A percentile compares a stretch with the other conserved stretches of the same genome.
phyloP scores from a whole-genome alignment of 2,888 invertebrate genomes.

The Luperina testacea region DNA sequence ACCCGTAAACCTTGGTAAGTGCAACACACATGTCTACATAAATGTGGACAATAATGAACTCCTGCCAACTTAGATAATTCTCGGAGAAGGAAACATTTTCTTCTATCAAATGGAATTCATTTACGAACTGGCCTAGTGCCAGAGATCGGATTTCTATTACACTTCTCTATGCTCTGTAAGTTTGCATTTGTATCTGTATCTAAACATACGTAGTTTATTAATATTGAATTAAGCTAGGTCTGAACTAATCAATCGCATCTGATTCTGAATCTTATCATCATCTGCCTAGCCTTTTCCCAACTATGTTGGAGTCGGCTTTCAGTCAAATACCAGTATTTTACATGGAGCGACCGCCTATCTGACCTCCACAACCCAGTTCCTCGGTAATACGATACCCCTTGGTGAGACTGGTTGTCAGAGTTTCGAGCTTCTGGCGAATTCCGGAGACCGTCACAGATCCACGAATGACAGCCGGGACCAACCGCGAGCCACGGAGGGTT shows the following conservation, averaged over 20 bases:
- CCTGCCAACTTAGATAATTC: constrained; percentile 52
- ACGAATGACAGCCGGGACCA: no score
- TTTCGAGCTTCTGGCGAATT: no score
- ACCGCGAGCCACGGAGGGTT: no score
- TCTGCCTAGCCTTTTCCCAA: no score
- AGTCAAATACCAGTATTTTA: no score
- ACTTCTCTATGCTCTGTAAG: constrained; percentile 15
- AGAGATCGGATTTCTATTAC: constrained; percentile 54
- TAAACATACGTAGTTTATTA: neutral
- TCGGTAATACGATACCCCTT: no score
- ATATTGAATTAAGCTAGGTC: constrained; percentile 25
- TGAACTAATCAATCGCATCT: neutral
- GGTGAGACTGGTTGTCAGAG: no score
- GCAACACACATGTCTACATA: constrained; percentile 31
- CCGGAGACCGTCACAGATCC: no score
- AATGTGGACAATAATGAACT: constrained; percentile 44
- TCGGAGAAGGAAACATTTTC: constrained; percentile 38
- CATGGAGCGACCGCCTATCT: no score
- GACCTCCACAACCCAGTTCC: no score
- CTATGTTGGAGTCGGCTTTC: no score
- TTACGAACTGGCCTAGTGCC: constrained; percentile 55
- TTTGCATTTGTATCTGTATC: constrained; percentile 10
- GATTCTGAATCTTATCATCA: neutral
- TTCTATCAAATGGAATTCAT: constrained; percentile 50
- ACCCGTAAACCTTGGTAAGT: constrained; percentile 11